Percentiles rank a stretch among this genome's conserved stretches.
These are phyloP conservation scores for Vimba vimba DNA, from an alignment of 2,113 vertebrate species.

Conservation along the genomic window DNA sequence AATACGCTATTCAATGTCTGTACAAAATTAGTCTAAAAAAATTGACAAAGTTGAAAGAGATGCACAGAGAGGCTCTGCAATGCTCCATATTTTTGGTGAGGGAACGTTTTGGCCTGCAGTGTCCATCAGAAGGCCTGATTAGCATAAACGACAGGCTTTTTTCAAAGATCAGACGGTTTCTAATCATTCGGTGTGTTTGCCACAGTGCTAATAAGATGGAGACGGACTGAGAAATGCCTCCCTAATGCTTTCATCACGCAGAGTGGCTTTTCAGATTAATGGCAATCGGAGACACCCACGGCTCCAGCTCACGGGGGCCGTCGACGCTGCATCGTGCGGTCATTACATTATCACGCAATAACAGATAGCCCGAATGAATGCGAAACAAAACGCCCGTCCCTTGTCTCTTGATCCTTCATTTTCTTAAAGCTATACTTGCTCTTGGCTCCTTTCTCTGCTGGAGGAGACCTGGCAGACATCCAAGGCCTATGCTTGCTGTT, in stretches of 20 bases:
- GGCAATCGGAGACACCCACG: conserved; percentile 38
- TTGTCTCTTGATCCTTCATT: conserved; percentile 38
- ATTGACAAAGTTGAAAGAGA: not conserved
- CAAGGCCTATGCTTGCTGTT: conserved; percentile 46
- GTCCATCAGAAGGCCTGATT: conserved; percentile 31
- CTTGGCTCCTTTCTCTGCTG: conserved; percentile 32
- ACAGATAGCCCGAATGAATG: conserved; percentile 28
- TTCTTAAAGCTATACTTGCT: conserved; percentile 34
- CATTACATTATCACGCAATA: conserved; percentile 43
- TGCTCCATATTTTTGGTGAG: conserved; percentile 33
- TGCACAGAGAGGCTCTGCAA: conserved; percentile 27
- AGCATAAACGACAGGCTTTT: conserved; percentile 41
- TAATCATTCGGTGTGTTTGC: conserved; percentile 69
- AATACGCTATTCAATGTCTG: not conserved
- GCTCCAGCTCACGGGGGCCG: not conserved
- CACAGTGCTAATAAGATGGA: conserved; percentile 46
- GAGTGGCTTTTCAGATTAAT: conserved; percentile 57
- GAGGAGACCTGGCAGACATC: conserved; percentile 43
- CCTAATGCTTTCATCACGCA: conserved; percentile 52
- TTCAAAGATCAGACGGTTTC: conserved; percentile 72
- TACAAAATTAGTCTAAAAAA: not conserved
- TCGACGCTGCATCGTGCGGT: not conserved
- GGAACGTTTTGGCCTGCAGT: conserved; percentile 49
- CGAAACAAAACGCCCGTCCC: conserved; percentile 41
- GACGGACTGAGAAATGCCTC: conserved; percentile 31